A percentile compares a stretch with the other conserved stretches of the same genome.
Conservation (phyloP, 1,140 invertebrate genomes). For the Sitophilus oryzae region DNA sequence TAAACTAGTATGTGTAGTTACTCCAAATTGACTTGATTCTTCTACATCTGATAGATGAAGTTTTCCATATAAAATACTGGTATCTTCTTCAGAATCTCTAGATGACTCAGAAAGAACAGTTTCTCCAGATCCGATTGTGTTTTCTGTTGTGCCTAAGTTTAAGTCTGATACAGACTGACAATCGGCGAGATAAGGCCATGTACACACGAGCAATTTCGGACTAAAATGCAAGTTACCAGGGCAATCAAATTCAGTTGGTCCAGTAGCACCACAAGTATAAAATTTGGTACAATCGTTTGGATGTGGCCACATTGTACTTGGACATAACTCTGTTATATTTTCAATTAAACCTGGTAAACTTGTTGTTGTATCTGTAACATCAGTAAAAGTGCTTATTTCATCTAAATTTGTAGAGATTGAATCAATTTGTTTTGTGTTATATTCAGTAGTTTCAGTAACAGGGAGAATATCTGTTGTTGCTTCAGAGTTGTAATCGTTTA, state of each 20-base stretch:
- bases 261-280: not conserved
- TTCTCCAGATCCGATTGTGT: too few relatives aligned
- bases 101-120: too few relatives aligned
- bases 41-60: too few relatives aligned
- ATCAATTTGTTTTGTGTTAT: not conserved
- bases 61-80: too few relatives aligned
- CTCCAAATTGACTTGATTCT: too few relatives aligned
- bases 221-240: conserved; percentile 1
- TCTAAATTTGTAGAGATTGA: not conserved
- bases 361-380: not conserved
- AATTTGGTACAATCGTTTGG: conserved; percentile 7
- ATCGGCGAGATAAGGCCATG: too few relatives aligned
- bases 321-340: not conserved
- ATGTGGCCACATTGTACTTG: conserved; percentile 2
- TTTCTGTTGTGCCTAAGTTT: too few relatives aligned
- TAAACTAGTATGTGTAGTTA: too few relatives aligned
- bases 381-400: not conserved
- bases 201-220: not conserved
- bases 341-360: not conserved
- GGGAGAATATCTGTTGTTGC: not conserved
- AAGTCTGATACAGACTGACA: too few relatives aligned
- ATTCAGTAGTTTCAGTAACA: not conserved
- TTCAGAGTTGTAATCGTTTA: not conserved
- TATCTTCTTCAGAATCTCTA: too few relatives aligned
- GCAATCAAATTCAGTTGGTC: not conserved